Conservation (phyloP, 2,888 invertebrate genomes). For the Lamellibrachia columna region DNA sequence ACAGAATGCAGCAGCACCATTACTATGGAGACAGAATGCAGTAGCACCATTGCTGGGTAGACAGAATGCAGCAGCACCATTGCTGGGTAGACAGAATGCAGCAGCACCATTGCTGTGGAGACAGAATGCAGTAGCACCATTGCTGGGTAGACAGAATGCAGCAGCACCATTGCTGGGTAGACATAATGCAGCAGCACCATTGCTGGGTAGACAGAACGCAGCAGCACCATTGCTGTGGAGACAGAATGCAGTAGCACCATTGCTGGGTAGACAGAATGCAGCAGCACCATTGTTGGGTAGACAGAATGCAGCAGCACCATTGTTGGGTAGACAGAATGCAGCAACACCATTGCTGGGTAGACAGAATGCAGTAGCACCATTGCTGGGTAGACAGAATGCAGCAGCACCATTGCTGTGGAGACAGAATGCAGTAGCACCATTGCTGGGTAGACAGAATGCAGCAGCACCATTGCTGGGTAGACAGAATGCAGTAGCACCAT, state of each 20-base stretch:
- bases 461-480: neutral
- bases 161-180: neutral
- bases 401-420: neutral
- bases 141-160: neutral
- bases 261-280: neutral
- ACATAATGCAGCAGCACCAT: neutral
- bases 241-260: neutral
- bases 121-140: neutral
- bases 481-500: neutral
- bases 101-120: neutral
- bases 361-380: neutral
- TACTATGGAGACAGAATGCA: neutral
- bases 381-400: neutral
- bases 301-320: neutral
- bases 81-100: neutral
- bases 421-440: neutral
- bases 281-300: neutral
- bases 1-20: neutral
- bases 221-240: neutral
- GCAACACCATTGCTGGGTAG: neutral
- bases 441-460: neutral
- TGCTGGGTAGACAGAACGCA: neutral
- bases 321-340: neutral
- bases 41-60: neutral
- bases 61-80: neutral